Base-by-base conservation (phyloP, 1,140 invertebrate genomes). In the Nasonia giraulti region DNA sequence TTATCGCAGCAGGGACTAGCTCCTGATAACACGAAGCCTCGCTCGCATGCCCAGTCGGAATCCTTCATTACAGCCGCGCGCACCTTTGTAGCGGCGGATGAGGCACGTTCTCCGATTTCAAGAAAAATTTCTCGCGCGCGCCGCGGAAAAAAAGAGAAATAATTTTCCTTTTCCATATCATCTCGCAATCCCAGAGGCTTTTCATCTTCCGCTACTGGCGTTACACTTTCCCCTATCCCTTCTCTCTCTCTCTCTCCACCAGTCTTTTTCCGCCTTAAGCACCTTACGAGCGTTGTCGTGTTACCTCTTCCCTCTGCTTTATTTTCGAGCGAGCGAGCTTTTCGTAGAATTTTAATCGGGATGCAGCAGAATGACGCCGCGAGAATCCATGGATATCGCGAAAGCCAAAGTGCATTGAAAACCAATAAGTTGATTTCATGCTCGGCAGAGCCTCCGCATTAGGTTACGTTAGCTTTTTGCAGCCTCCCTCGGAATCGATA, bases 371-470 rank as follows among this genome's bases (percentile, higher is more conserved):
- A 69, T 80, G 62, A 69, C 40, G 11, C 12, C 37, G 27, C n/a
- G 47, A 20, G 17, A 62, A 33, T 69, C 17, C 27, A 77, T 78
- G 14, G 74, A 62, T 75, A 62, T 78, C 55, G 75, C n/a, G 55
- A 12, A 20, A 68, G 27, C 31, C 55, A 27, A 33, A 79, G 50
- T 74, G 44, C 83, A 84, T 84, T 47, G 83, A 79, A 84, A 84
- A 84, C 47, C 83, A 80, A 84, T 84, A 84, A 79, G 66, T 84
- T 79, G 76, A 79, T 84, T 71, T 73, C 83, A 62, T 62, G 83
- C 83, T 80, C 10, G 23, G 33, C 23, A 27, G 77, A 33, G 27
- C 47, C 50, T 66, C 12, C 27, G 17, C 23, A 44, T 55, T 62
- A 31, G 27, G 50, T 50, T 78, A 17, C 44, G 40, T 77, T 11